A percentile compares a stretch with the other conserved stretches of the same genome.
phyloP scores from a whole-genome alignment of 2,113 vertebrate genomes.

The Protobothrops mucrosquamatus region DNA sequence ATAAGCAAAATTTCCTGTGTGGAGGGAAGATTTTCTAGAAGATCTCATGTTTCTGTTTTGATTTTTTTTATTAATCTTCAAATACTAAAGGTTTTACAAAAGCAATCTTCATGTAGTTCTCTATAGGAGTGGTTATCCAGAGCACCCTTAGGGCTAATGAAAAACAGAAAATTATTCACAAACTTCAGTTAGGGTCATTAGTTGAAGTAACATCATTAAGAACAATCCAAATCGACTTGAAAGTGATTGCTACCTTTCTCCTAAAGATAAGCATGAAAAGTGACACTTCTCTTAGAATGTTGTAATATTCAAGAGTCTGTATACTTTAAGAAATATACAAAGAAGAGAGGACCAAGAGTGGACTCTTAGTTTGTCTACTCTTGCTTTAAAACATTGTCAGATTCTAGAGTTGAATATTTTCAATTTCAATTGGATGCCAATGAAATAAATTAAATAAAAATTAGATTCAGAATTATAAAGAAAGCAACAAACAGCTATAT shows the following conservation, averaged over 20 bases:
- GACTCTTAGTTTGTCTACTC: background rate
- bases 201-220: background rate
- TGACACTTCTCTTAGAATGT: background rate
- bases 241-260: background rate
- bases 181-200: background rate
- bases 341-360: background rate
- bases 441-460: background rate
- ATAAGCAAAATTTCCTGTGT: background rate
- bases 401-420: background rate
- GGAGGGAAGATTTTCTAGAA: background rate
- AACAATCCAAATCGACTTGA: background rate
- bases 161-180: background rate
- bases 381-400: background rate
- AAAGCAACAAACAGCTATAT: slow-evolving; percentile 42
- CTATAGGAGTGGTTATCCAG: background rate
- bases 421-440: background rate
- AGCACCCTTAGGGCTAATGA: background rate
- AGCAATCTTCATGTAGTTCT: rapidly evolving
- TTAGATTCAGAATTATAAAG: slow-evolving; percentile 43
- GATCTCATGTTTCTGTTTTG: background rate
- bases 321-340: background rate
- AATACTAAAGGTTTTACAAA: slow-evolving; percentile 12
- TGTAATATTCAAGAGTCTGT: background rate
- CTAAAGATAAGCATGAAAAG: background rate
- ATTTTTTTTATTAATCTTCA: background rate